Base-by-base conservation (phyloP, 1,140 invertebrate species). In the Bombus superbus region DNA sequence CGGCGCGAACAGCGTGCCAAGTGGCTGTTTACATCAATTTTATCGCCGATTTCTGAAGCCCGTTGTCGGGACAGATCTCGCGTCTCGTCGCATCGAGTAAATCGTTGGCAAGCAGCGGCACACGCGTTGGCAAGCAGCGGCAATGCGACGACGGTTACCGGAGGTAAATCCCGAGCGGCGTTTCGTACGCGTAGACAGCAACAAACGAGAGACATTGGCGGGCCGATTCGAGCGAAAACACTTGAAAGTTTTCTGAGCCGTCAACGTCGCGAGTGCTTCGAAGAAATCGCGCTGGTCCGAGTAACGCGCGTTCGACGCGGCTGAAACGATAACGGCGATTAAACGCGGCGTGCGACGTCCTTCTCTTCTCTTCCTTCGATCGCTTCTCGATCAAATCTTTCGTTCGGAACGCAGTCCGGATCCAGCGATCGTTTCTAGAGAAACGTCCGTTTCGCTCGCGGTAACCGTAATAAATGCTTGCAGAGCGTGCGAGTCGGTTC, bases 21-120 rank as follows among this genome's bases (percentile, higher is more conserved):
- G 93, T 94, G 92, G 88, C 92, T 94, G 93, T 95, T 95, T 95
- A 94, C 93, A 93, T 94, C 94, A 93, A 94, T 95, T 94, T 94
- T 94, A 94, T 94, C 93, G 92, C 89, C 93, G 91, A 94, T 95
- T 94, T 94, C 93, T 93, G 91, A 93, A 94, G 91, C 92, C 91
- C 59, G 71, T 57, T 83, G 86, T 68, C 89, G 86, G 81, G 83
- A 88, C 86, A 88, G 89, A 91, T 91, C 90, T 88, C 62, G 62
- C 68, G 64, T 89, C 69, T 83, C 66, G 10, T 72, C 47, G 66
- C 53, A 22, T 47, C 80, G 53, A 68, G 15, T 11, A 47, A n/a
- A 75, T 66, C 42, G n/a, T 22, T 32, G 32, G 32, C 32, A 32
- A 32, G 32, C 32, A 32, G 32, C 32, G 71, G 1, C 28, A 13